phyloP scores from a whole-genome alignment of 2,888 invertebrate genomes.

The Habrosyne pyritoides region DNA sequence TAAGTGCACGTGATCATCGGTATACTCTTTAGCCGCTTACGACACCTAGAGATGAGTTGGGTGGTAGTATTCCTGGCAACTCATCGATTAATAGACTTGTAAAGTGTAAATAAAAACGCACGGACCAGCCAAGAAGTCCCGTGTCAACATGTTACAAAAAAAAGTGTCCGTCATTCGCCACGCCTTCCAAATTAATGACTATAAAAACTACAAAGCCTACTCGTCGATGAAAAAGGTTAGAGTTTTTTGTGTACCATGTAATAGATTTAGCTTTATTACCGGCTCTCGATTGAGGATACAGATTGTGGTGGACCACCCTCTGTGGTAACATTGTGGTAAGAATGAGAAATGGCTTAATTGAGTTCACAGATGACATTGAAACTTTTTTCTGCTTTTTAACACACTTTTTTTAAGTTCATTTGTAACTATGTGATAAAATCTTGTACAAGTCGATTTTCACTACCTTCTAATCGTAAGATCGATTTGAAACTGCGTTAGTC shows the following conservation, averaged over 20 bases:
- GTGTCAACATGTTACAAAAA: constrained; percentile 41
- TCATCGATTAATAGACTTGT: not conserved
- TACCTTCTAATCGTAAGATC: no score
- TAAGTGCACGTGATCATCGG: no score
- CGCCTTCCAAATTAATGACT: constrained; percentile 39
- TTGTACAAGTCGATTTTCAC: no score
- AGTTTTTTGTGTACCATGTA: not conserved
- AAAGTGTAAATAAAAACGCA: constrained; percentile 16
- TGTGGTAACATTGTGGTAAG: not conserved
- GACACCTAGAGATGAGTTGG: no score
- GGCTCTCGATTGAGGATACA: not conserved
- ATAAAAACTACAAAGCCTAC: constrained; percentile 37
- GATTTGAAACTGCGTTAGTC: no score
- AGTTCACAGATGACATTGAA: not conserved
- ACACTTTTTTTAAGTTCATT: no score
- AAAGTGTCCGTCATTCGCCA: constrained; percentile 30
- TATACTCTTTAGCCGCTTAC: no score
- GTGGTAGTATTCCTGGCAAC: no score
- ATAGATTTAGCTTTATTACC: not conserved
- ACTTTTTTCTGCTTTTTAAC: no score
- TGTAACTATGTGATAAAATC: no score
- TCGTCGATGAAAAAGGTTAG: not conserved
- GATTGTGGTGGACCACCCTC: not conserved
- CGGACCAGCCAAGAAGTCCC: constrained; percentile 18
- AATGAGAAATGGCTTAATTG: not conserved